Conservation (phyloP, 2,888 invertebrate species). For the Caenorhabditis drosophilae region DNA sequence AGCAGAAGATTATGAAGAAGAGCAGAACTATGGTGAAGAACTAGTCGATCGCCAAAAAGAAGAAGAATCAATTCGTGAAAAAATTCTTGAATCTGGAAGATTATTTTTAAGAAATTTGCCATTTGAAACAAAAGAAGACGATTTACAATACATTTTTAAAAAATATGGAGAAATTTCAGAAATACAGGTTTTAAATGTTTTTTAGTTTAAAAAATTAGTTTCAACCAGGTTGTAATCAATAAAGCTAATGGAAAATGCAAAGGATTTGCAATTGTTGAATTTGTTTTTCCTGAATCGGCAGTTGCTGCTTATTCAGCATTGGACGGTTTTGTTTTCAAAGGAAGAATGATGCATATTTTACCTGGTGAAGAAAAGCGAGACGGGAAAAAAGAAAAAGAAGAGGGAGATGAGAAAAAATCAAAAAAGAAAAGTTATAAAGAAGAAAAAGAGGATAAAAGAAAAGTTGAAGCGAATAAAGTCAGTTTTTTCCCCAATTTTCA, state of each 20-base stretch:
- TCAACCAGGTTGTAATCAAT: constrained; percentile 82
- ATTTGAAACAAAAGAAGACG: constrained; percentile 84
- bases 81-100: constrained; percentile 78
- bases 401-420: constrained; percentile 25
- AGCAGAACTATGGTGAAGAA: constrained; percentile 11
- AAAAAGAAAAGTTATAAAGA: constrained; percentile 78
- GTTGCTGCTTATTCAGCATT: constrained; percentile 84
- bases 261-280: constrained; percentile 91
- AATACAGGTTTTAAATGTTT: constrained; percentile 76
- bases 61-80: constrained; percentile 43
- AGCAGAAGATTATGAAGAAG: constrained; percentile 25
- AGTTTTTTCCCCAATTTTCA: constrained; percentile 1
- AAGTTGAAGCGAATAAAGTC: constrained; percentile 71
- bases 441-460: constrained; percentile 79
- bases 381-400: constrained; percentile 20
- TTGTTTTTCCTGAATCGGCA: constrained; percentile 92
- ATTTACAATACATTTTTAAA: constrained; percentile 82
- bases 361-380: constrained; percentile 78
- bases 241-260: constrained; percentile 81
- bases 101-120: constrained; percentile 90
- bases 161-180: constrained; percentile 61
- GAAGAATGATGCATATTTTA: constrained; percentile 86
- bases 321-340: constrained; percentile 87
- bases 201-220: not conserved
- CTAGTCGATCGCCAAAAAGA: constrained; percentile 20